Base-by-base conservation (phyloP, 53 echinoderm and acorn worm species). In the Crossaster papposus region DNA sequence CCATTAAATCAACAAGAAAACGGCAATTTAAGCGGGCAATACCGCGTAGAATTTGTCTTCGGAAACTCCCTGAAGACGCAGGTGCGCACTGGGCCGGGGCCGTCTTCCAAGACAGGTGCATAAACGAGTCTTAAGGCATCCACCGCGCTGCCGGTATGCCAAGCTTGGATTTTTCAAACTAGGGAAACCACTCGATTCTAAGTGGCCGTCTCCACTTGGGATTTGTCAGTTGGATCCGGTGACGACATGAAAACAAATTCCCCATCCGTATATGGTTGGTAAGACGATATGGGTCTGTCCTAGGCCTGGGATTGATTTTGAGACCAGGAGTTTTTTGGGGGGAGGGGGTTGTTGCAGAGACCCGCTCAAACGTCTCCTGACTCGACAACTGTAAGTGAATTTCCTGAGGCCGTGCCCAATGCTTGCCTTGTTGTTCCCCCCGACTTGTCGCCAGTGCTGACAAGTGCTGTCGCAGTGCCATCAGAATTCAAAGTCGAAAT, bases 201-300 rank as follows among this genome's bases (percentile, higher is more conserved):
- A 87, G 87, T 87, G 77, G 76, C 77, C 55, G 87, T 75, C 54
- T 55, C 64, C 87, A 77, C 77, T 87, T 77, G 87, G 87, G 87
- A 76, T 62, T 87, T 87, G 87, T 87, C 87, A 87, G 87, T 62
- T 77, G 55, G 87, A 87, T 87, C 87, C 87, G 87, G 87, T 77
- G 72, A 71, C 53, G 72, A 73, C 85, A 85, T 72, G 33, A 53
- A 85, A 85, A 71, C 44, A 73, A 85, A 71, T 83, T 85, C 73
- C 84, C 72, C 52, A 53, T 54, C 17, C 30, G 85, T 30, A 72
- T 73, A 29, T 33, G 34, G n/a, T n/a, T 28, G 85, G 77, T 87
- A 77, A 77, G 76, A 87, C 77, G 62, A 87, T 87, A 72, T 77
- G 58, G 55, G 26, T 22, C 32, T 30, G 36, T 71, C 87, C 62